Evolutionary conservation across 2,888 invertebrate genomes (phyloP), one percentile per base, ranked within the genome.

Genomic region (Drosophila suboccidentalis): DNA sequence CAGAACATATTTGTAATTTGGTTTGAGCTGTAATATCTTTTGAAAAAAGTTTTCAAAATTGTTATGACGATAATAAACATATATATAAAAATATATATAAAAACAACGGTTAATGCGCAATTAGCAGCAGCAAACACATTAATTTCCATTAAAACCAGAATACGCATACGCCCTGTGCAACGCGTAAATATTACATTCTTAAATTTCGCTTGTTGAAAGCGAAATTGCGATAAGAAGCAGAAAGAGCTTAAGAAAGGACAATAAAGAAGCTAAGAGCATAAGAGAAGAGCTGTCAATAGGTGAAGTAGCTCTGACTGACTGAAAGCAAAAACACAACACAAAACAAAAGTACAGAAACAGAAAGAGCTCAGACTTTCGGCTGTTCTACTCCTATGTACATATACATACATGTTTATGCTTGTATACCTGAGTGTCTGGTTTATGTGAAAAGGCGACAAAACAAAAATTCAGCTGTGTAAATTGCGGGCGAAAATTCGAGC

Each of bases 81-180:
- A 87, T 79, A 82, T 71, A 70, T 71, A 67, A 73, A 71, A 75
- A 83, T 87, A 83, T 81, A 87, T 84, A 11, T 29, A 53, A 29
- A 51, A 64, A 64, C 26, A 49, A 49, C 61, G 77, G 44, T 51
- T 75, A 82, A 69, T 64, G 65, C 74, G 74, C 85, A 84, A 84
- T 85, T 79, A 85, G 75, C 70, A 85, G 54, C 70, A 72, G 84
- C 64, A 73, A 66, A 81, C 46, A 57, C 82, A 84, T 87, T 74
- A 85, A 84, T 87, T 77, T 71, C 67, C 80, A 70, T 82, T 84
- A 78, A 75, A 71, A 71, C 68, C 55, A 49, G 54, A 67, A n/a
- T 19, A 62, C 69, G 73, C 79, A 67, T 74, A 82, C 72, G 71
- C 71, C 82, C 71, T 75, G 75, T 82, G 80, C 59, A 85, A 77